Evolutionary conservation across 2,888 invertebrate genomes (phyloP), one percentile per base, ranked within the genome.

Genomic region (Platycheirus albimanus): DNA sequence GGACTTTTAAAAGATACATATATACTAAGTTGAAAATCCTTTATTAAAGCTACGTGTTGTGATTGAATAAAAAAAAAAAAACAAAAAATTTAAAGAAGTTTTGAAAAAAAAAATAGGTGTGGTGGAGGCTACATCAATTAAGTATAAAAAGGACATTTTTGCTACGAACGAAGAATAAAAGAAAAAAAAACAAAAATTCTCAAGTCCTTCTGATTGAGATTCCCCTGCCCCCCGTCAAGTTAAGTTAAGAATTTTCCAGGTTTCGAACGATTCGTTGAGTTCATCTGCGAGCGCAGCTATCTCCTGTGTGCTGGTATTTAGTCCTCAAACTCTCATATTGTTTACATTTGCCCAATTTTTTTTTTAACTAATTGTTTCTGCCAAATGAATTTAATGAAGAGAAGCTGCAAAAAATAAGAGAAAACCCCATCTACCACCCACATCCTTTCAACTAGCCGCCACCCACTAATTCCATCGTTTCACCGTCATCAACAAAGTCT

Each of bases 311-410:
- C 47, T 71, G 77, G 38, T 78, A 77, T 78, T 83, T 64, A 38
- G 71, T 54, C 78, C 83, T 74, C 78, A 78, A 74, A 83, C 78
- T 83, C 77, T 74, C 77, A 72, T 78, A 64, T 83, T 83, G 83
- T 83, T 83, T 83, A 83, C 83, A 69, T 83, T 83, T 74, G 78
- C 58, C 54, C 72, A 70, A 63, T 64, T 47, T 66, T 52, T 67
- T 19, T 17, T 30, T 72, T 28, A 7, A n/a, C n/a, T 45, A 15
- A 41, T 24, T 41, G 41, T 49, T 38, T 56, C 28, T 20, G 38
- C 58, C 51, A 64, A 76, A 76, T 75, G 75, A 75, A 80, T 56
- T 64, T n/a, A 47, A 24, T 13, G 56, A 71, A 76, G 67, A 81
- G 71, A 71, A 71, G 28, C 33, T 43, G 49, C 45, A 51, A 17